phyloP scores from a whole-genome alignment of 2,888 invertebrate species.

The Perithous albicinctus region DNA sequence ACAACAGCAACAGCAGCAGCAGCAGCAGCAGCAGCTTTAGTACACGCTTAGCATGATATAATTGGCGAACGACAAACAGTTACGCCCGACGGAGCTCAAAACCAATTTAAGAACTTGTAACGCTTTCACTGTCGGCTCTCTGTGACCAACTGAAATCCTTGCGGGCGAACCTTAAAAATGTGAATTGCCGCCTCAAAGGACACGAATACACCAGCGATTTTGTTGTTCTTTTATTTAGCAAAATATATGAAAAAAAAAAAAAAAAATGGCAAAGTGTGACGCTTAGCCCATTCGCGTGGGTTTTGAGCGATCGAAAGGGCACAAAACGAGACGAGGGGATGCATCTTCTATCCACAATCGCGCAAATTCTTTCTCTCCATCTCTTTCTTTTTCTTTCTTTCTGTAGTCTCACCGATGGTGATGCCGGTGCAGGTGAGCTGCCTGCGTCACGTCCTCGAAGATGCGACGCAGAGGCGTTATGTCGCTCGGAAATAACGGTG shows the following conservation, averaged over 20 bases:
- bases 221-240: background rate
- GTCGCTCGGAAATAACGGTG: constrained; percentile 92
- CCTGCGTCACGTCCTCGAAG: constrained; percentile 88
- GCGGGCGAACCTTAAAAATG: background rate
- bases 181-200: background rate
- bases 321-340: constrained; percentile 26
- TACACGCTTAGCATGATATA: constrained; percentile 62
- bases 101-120: constrained; percentile 59
- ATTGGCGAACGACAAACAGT: constrained; percentile 67
- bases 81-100: constrained; percentile 64
- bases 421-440: constrained; percentile 86
- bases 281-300: constrained; percentile 35
- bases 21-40: constrained; percentile 46
- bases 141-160: background rate
- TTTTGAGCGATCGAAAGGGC: constrained; percentile 46
- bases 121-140: constrained; percentile 58
- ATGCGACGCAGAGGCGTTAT: constrained; percentile 91
- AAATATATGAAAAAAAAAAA: constrained; percentile 28
- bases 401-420: constrained; percentile 78
- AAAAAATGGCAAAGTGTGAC: constrained; percentile 15
- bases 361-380: constrained; percentile 38
- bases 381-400: constrained; percentile 14
- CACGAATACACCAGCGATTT: background rate
- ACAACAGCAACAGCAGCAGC: constrained; percentile 29
- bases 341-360: constrained; percentile 9